Conservation (phyloP, 2,888 invertebrate species). For the Linyphia triangularis region DNA sequence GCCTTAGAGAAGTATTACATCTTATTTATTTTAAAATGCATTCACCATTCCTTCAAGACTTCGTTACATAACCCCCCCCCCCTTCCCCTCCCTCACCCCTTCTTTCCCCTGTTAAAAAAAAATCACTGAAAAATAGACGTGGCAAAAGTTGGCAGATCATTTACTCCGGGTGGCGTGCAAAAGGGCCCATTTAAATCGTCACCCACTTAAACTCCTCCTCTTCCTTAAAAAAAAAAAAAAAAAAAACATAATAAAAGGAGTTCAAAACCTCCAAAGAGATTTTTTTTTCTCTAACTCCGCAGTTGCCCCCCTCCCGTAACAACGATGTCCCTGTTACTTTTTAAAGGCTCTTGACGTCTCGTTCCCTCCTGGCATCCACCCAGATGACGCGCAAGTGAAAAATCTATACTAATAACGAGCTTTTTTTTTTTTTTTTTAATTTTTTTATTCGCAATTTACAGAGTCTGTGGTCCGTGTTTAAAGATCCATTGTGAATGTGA, state of each 20-base stretch:
- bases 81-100: not conserved
- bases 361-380: slow-evolving; percentile 20
- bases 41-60: no score
- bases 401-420: not conserved
- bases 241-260: no score
- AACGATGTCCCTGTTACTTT: not conserved
- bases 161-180: slow-evolving; percentile 35
- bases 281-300: not conserved
- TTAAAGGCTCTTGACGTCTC: slow-evolving; percentile 29
- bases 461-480: not conserved
- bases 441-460: slow-evolving; percentile 30
- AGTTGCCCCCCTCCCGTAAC: not conserved
- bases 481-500: slow-evolving; percentile 6
- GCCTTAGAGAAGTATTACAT: no score
- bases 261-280: no score
- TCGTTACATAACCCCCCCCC: no score
- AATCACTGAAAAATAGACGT: no score
- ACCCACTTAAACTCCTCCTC: no score
- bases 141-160: no score
- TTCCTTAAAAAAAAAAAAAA: not conserved
- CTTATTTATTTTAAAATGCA: no score
- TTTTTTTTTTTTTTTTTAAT: no score
- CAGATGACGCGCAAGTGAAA: slow-evolving; percentile 12
- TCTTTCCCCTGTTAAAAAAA: not conserved
- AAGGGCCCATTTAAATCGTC: slow-evolving; percentile 38